Conservation (phyloP, 2,113 vertebrate genomes). For the Machaerirhynchus nigripectus region DNA sequence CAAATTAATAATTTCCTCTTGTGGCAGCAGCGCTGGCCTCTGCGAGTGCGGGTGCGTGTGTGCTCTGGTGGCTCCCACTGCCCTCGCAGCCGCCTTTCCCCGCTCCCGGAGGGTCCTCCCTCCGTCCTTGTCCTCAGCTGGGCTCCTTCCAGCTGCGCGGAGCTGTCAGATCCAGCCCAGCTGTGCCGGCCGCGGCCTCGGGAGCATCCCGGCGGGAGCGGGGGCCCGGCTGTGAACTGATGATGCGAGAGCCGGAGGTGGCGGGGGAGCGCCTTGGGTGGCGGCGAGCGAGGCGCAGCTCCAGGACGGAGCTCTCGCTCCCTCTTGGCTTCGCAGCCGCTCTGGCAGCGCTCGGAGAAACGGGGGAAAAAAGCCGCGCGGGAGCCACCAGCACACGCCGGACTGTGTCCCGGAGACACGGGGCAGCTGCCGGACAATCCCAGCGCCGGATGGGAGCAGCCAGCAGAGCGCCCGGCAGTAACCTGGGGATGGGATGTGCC, state of each 20-base stretch:
- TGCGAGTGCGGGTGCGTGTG: neutral
- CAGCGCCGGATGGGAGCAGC: rapidly evolving
- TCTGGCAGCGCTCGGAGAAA: neutral
- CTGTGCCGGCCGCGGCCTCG: neutral
- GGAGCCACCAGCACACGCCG: neutral
- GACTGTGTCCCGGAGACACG: neutral
- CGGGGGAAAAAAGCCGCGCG: neutral
- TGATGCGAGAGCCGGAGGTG: neutral
- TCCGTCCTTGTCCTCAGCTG: neutral
- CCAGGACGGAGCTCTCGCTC: neutral
- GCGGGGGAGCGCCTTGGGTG: neutral
- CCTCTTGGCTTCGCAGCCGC: neutral
- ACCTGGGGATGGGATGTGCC: neutral
- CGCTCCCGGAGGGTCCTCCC: neutral
- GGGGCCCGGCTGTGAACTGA: neutral
- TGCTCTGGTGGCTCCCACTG: neutral
- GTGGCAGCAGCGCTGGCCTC: neutral
- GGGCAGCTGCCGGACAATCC: neutral
- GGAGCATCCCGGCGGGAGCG: neutral
- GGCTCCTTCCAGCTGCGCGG: constrained; percentile 6
- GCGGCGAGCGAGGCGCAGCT: neutral
- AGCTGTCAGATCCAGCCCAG: neutral
- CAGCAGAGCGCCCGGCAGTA: neutral
- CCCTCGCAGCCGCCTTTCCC: neutral
- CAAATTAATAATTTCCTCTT: constrained; percentile 59